phyloP scores from a whole-genome alignment of 2,113 vertebrate species.

The Dascyllus trimaculatus region DNA sequence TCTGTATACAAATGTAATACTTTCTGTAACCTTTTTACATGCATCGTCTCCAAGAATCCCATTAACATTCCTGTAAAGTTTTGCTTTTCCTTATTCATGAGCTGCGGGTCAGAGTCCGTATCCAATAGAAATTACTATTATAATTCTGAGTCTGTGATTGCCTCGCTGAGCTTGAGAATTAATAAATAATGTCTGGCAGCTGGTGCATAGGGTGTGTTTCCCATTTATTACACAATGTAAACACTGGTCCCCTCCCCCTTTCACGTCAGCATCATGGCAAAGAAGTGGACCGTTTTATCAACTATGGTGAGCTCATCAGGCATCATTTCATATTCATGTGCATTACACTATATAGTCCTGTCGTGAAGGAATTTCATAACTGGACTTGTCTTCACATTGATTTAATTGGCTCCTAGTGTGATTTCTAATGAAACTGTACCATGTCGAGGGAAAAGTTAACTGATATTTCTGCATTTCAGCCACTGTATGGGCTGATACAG shows the following conservation, averaged over 20 bases:
- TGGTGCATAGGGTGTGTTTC: constrained; percentile 15
- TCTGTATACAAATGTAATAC: constrained; percentile 51
- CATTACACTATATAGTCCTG: constrained; percentile 15
- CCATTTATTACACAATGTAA: constrained; percentile 58
- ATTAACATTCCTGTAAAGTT: constrained; percentile 62
- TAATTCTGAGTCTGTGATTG: constrained; percentile 47
- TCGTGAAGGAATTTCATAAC: constrained; percentile 40
- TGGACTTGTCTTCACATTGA: constrained; percentile 40
- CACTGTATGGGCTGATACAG: constrained; percentile 13
- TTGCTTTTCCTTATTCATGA: constrained; percentile 54
- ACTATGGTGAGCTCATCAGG: constrained; percentile 53
- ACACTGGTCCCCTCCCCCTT: constrained; percentile 24
- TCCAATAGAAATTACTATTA: constrained; percentile 54
- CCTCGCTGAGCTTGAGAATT: constrained; percentile 47
- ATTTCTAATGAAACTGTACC: constrained; percentile 56
- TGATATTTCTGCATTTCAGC: constrained; percentile 24
- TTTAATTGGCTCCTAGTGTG: constrained; percentile 56
- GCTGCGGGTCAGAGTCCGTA: constrained; percentile 44
- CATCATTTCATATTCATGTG: constrained; percentile 36
- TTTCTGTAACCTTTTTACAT: constrained; percentile 33
- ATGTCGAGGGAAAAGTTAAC: constrained; percentile 23
- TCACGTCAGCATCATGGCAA: constrained; percentile 13
- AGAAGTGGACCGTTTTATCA: constrained; percentile 41
- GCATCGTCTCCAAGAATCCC: constrained; percentile 27
- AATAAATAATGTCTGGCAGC: constrained; percentile 55